Conservation (phyloP, 2,113 vertebrate genomes). For the Platysteira castanea region DNA sequence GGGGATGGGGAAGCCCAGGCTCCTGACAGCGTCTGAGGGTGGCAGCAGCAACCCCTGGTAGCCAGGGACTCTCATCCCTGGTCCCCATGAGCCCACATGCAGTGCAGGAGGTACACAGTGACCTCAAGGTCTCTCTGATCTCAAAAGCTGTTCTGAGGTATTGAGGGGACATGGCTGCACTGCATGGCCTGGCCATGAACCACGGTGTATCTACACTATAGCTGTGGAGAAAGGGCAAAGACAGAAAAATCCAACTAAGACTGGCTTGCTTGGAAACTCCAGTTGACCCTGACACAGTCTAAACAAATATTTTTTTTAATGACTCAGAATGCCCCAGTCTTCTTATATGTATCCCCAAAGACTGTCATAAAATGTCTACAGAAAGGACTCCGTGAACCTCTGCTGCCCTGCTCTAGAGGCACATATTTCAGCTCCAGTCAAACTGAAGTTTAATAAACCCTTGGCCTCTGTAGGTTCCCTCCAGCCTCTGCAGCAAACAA, state of each 20-base stretch:
- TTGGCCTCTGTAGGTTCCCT: neutral
- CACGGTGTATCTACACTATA: rapidly evolving
- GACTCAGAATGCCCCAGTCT: neutral
- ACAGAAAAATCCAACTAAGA: neutral
- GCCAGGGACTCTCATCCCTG: neutral
- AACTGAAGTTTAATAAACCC: conserved; percentile 34
- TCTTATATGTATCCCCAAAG: conserved; percentile 28
- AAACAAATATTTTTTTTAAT: conserved; percentile 54
- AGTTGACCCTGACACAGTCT: neutral
- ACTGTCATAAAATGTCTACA: conserved; percentile 23
- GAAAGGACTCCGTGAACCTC: neutral
- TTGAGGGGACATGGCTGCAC: neutral
- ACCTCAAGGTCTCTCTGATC: neutral
- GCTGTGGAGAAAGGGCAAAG: neutral
- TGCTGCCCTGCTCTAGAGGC: neutral
- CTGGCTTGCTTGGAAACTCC: neutral
- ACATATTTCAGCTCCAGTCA: conserved; percentile 13
- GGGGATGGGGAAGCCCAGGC: neutral
- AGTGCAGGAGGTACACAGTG: neutral
- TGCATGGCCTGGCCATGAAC: neutral
- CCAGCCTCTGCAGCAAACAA: neutral
- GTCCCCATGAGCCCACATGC: neutral
- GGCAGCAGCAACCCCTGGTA: neutral
- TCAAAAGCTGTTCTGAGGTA: neutral
- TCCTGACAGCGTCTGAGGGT: neutral